phyloP scores from a whole-genome alignment of 1,140 invertebrate species.

The Zaprionus nigranus region DNA sequence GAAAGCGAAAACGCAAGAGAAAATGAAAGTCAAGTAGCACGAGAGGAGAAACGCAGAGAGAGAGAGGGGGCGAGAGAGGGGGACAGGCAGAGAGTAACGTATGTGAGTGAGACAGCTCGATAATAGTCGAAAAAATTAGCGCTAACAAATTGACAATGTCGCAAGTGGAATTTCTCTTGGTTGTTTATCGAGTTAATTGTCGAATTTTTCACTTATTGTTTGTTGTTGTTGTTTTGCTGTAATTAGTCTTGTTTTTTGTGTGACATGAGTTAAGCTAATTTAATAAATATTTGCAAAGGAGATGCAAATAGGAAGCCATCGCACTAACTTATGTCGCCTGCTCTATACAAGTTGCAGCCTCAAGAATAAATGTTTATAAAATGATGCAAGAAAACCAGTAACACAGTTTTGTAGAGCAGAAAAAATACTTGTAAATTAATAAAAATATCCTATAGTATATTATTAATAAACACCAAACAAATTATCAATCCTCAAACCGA shows the following conservation, averaged over 20 bases:
- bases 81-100: slow-evolving; percentile 31
- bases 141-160: slow-evolving; percentile 71
- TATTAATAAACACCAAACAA: no score
- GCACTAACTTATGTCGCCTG: no score
- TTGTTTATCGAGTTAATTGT: slow-evolving; percentile 1
- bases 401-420: no score
- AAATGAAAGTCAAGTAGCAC: slow-evolving; percentile 24
- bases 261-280: no score
- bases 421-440: no score
- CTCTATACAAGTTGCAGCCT: no score
- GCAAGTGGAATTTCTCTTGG: slow-evolving; percentile 40
- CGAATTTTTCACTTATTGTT: slow-evolving; percentile 27
- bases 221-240: slow-evolving; percentile 3
- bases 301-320: no score
- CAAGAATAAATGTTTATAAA: no score
- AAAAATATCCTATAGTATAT: no score
- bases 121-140: slow-evolving; percentile 77
- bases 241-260: neutral
- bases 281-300: neutral
- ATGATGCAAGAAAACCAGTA: no score
- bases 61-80: slow-evolving; percentile 44
- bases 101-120: slow-evolving; percentile 31
- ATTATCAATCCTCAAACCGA: no score
- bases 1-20: slow-evolving; percentile 43
- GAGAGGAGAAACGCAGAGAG: slow-evolving; percentile 39